Base-by-base conservation (phyloP, 2,888 invertebrate species). In the Drosophila formosana region DNA sequence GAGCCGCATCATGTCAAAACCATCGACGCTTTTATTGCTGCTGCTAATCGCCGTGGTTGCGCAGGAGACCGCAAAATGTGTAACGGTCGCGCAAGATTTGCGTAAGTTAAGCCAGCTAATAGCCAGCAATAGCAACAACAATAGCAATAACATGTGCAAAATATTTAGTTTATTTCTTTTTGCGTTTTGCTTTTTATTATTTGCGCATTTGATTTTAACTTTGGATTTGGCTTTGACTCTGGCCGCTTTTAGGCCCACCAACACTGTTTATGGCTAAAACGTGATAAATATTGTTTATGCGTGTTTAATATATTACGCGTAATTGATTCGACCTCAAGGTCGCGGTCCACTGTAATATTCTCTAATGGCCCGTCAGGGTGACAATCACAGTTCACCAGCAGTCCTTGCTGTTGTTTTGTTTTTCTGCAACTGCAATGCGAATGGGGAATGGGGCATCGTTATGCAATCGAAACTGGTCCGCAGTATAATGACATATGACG, bases 81-180 rank as follows among this genome's bases (percentile, higher is more conserved):
- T 69, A 78, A 72, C 73, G 65, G 73, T 70, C 46, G 80, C 82
- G 39, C 90, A 87, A 88, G 88, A 90, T 90, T 90, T 90, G 90
- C 90, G 90, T 90, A 90, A 90, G 90, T 90, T 80, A 57, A 23
- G 23, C 43, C 45, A 62, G 26, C n/a, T 11, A 11, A 37, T n/a
- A 37, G 37, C 11, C n/a, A 8, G 6, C 30, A 28, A 28, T n/a
- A 66, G n/a, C 26, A 57, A 9, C 47, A 46, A 39, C 55, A 50
- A 58, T 26, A 37, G 8, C 6, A 43, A 53, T 57, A 70, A 51
- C 26, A 69, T 74, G 76, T 83, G 72, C 62, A 57, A 77, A 73
- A 63, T 70, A 39, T 37, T 46, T 26, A 25, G 41, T 41, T 66
- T 63, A 11, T 39, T 72, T 69, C 62, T 39, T 30, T 67, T 66